Base-by-base conservation (phyloP, 2,113 vertebrate species). In the Trematocara nigrifrons region DNA sequence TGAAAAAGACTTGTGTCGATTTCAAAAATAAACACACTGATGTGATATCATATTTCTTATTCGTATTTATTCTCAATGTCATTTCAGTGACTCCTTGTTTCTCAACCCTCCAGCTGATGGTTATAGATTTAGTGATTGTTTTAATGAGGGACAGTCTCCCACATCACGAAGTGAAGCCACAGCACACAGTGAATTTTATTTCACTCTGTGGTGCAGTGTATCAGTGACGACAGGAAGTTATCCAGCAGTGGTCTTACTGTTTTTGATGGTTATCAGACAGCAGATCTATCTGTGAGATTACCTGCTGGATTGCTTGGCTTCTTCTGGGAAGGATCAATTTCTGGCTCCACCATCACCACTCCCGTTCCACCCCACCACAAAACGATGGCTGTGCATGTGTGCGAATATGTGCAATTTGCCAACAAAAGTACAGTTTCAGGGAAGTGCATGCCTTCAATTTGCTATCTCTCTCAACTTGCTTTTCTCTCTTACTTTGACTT, bases 281-380 rank as follows among this genome's bases (percentile, higher is more conserved):
- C 10, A 86, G 86, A 80, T 86, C 91, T 87, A 94, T 93, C 87
- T 92, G 85, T 59, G 89, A 88, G 89, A 94, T 94, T 92, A 92
- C 89, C 82, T 13, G 54, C 87, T 12, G 64, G 83, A 81, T 57
- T 11, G 74, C 15, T 56, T 51, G 51, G 51, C 87, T 79, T 87
- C 57, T 42, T 79, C 81, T n/a, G 64, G 22, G 80, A 79, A 16
- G 2, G 82, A 92, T 93, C 81, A 84, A 93, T 93, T 38, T 11
- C 57, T 20, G 57, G 47, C 59, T 64, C 10, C 40, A 18, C 74
- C 12, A 6, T 77, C 20, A 26, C 78, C 26, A 84, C 61, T 7
- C 35, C 51, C 4, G 10, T 64, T 64, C 18, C 20, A 5, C 53
- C 18, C 52, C 22, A 7, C 26, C 42, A 26, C 10, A 22, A 45